Conservation (phyloP, 1,140 invertebrate genomes). For the Diabrotica undecimpunctata region DNA sequence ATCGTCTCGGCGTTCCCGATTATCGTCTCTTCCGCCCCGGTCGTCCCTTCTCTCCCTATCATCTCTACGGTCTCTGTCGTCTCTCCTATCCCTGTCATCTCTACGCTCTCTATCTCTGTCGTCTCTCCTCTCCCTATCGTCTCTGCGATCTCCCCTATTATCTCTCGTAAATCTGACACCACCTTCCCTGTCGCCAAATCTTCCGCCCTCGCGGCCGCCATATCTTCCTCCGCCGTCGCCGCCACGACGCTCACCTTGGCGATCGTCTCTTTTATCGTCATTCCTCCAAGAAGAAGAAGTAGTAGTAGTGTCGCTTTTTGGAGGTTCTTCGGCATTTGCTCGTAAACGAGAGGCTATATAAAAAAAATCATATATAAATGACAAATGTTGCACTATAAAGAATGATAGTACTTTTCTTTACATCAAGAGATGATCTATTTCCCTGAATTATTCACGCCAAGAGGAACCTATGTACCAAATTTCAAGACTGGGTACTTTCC, state of each 20-base stretch:
- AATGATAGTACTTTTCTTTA: too few species aligned
- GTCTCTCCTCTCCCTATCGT: slow-evolving; percentile 12
- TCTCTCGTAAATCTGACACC: background rate
- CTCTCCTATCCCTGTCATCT: slow-evolving; percentile 19
- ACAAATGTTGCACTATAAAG: background rate
- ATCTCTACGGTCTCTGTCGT: slow-evolving; percentile 18
- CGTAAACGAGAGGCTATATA: slow-evolving; percentile 15
- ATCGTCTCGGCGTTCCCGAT: slow-evolving; percentile 11
- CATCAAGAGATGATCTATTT: too few species aligned
- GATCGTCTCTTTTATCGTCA: slow-evolving; percentile 22
- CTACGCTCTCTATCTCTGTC: slow-evolving; percentile 18
- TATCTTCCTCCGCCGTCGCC: slow-evolving; percentile 15
- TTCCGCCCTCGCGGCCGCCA: slow-evolving; percentile 1
- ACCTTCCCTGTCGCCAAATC: slow-evolving; percentile 9
- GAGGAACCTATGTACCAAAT: too few species aligned
- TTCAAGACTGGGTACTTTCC: too few species aligned
- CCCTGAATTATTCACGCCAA: too few species aligned
- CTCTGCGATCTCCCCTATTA: background rate
- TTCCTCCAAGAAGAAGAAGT: background rate
- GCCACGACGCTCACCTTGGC: slow-evolving; percentile 13
- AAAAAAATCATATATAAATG: background rate
- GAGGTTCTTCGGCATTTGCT: slow-evolving; percentile 17
- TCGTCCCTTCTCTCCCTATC: slow-evolving; percentile 11
- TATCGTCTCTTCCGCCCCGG: background rate
- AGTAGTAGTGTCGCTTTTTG: slow-evolving; percentile 9